Evolutionary conservation across 1,140 invertebrate species (phyloP).

Genomic region (Oreohelix idahoensis): DNA sequence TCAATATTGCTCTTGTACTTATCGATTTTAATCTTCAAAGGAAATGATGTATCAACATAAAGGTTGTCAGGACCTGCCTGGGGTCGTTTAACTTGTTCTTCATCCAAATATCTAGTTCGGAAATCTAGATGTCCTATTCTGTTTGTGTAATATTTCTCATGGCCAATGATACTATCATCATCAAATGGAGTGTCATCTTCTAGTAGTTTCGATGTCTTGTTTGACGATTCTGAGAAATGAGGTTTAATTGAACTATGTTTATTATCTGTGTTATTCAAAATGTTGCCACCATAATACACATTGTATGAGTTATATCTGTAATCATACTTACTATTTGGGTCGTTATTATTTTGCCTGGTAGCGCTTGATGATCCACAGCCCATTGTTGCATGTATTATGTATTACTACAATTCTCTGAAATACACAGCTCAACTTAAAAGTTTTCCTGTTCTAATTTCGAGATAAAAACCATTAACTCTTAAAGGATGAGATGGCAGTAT

Average conservation of each 20-base stretch:
- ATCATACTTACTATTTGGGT: background rate
- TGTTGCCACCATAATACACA: background rate
- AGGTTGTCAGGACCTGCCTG: conserved; percentile 27
- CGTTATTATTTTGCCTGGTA: too few relatives aligned
- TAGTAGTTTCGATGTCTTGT: too few relatives aligned
- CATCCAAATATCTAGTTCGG: conserved; percentile 19
- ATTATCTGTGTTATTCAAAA: background rate
- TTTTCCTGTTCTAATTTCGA: too few relatives aligned
- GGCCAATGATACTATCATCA: conserved; percentile 33
- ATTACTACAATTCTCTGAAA: background rate
- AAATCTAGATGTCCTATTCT: conserved; percentile 38
- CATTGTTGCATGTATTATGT: conserved; percentile 4
- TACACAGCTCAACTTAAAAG: too few relatives aligned
- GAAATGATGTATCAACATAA: conserved; percentile 50
- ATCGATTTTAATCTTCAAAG: conserved; percentile 46
- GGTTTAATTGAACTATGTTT: background rate
- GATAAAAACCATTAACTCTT: too few relatives aligned
- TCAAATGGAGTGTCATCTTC: conserved; percentile 42
- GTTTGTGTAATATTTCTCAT: conserved; percentile 7
- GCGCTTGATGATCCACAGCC: conserved; percentile 24
- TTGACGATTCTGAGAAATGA: too few relatives aligned
- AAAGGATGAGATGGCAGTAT: too few relatives aligned
- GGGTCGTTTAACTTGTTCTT: conserved; percentile 31
- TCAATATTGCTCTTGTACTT: conserved; percentile 31
- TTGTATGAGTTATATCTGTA: background rate